Percentiles rank a stretch among this genome's conserved stretches.
These are phyloP conservation scores for Nannospalax galili DNA, from an alignment of 2,113 vertebrate genomes.

Conservation along the genomic window DNA sequence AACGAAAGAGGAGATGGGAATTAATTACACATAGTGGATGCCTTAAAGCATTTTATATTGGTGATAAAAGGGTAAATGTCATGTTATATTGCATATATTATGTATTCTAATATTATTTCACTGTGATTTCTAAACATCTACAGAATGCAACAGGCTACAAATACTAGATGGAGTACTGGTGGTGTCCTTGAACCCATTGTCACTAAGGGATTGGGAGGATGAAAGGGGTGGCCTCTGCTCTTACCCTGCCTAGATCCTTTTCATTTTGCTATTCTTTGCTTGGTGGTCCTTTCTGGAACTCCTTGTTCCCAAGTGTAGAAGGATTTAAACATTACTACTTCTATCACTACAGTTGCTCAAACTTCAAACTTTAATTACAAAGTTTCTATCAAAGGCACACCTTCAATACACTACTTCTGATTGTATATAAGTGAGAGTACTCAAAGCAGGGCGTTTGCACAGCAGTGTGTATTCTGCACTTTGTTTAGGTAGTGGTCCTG, in stretches of 20 bases:
- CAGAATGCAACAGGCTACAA: neutral
- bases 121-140: neutral
- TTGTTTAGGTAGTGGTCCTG: neutral
- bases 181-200: neutral
- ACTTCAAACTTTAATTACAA: neutral
- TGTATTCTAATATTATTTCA: neutral
- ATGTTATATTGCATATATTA: neutral
- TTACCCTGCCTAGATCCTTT: neutral
- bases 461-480: neutral
- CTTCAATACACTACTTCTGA: neutral
- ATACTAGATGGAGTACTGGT: neutral
- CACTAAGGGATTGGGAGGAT: neutral
- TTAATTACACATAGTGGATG: neutral
- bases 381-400: neutral
- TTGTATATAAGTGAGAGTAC: neutral
- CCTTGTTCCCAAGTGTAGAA: neutral
- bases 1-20: neutral
- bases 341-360: neutral
- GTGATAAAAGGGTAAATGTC: neutral
- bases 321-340: neutral
- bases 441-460: neutral
- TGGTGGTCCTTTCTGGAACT: neutral
- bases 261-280: neutral
- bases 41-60: neutral
- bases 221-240: neutral